phyloP scores from a whole-genome alignment of 2,888 invertebrate genomes.

The Xylocampa areola region DNA sequence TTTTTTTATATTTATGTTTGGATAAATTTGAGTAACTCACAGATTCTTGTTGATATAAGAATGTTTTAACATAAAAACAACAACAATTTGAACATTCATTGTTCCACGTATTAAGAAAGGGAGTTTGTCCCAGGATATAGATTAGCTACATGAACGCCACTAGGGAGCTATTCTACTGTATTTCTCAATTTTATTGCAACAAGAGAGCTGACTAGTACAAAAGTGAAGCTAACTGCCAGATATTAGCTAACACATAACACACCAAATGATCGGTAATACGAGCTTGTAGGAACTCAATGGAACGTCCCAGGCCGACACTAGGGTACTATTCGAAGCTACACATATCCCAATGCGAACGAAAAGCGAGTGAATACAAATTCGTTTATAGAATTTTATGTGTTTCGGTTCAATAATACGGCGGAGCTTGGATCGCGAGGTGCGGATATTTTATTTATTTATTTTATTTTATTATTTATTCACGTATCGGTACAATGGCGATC shows the following conservation, averaged over 20 bases:
- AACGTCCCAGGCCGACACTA: slow-evolving; percentile 7
- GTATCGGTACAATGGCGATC: no score
- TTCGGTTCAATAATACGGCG: slow-evolving; percentile 9
- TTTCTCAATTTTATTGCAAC: neutral
- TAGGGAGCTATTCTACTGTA: neutral
- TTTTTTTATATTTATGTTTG: no score
- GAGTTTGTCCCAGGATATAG: no score
- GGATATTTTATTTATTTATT: slow-evolving; percentile 9
- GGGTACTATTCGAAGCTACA: slow-evolving; percentile 27
- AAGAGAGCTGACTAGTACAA: slow-evolving; percentile 31
- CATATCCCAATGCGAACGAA: neutral
- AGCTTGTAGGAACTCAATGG: neutral
- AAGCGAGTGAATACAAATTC: slow-evolving; percentile 42
- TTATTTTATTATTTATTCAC: no score
- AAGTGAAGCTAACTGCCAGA: slow-evolving; percentile 5
- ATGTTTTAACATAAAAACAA: no score
- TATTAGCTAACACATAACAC: slow-evolving; percentile 6
- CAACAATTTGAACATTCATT: no score
- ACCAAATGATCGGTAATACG: neutral
- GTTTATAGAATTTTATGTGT: slow-evolving; percentile 36
- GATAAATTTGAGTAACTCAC: no score
- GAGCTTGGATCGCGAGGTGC: neutral
- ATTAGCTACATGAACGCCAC: no score
- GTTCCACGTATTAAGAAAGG: no score
- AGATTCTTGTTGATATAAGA: no score